A percentile compares a stretch with the other conserved stretches of the same genome.
These are phyloP conservation scores for Pteronura brasiliensis DNA, from an alignment of 2,113 vertebrate species.

Conservation along the genomic window DNA sequence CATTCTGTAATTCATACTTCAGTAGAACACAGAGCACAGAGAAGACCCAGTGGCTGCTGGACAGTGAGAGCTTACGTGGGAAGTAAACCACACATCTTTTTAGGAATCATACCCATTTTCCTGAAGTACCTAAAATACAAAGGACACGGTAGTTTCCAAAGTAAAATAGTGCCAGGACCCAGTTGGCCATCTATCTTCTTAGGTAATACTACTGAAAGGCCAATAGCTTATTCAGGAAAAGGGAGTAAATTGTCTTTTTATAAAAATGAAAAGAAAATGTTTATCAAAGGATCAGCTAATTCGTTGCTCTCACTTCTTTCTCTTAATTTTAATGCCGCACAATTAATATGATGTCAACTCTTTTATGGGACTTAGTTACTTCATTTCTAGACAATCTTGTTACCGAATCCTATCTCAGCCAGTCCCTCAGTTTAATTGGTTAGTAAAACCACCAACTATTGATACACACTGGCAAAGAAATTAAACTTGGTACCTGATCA, in stretches of 20 bases:
- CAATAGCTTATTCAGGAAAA: neutral
- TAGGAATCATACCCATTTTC: slow-evolving; percentile 39
- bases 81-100: neutral
- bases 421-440: neutral
- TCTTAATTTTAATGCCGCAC: neutral
- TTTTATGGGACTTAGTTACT: neutral
- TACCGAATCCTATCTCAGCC: neutral
- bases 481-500: neutral
- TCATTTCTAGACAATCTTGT: neutral
- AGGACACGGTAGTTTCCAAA: neutral
- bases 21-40: slow-evolving; percentile 62
- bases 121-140: slow-evolving; percentile 53
- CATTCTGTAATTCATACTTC: slow-evolving; percentile 71
- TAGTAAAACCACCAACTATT: neutral
- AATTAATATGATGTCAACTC: neutral
- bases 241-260: neutral
- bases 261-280: neutral
- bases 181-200: neutral
- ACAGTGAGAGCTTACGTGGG: neutral
- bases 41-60: slow-evolving; percentile 30
- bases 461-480: neutral
- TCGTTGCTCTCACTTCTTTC: neutral
- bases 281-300: neutral
- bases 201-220: neutral
- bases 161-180: slow-evolving; percentile 5